phyloP scores from a whole-genome alignment of 2,113 vertebrate genomes.

The Nesoenas mayeri region DNA sequence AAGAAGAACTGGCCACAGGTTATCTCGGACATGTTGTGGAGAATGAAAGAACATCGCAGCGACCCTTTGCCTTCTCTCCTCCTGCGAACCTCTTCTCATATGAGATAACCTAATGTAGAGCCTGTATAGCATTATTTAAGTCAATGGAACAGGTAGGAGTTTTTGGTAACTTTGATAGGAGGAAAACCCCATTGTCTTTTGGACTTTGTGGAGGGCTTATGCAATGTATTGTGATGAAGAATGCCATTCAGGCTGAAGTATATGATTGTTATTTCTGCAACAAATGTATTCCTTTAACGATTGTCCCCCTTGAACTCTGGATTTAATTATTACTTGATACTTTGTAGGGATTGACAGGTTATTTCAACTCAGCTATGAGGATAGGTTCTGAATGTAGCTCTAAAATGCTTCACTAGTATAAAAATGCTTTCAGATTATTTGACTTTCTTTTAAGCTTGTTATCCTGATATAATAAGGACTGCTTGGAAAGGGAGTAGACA shows the following conservation, averaged over 20 bases:
- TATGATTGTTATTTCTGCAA: neutral
- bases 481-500: neutral
- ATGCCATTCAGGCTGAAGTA: neutral
- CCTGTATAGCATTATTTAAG: neutral
- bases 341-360: neutral
- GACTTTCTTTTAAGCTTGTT: neutral
- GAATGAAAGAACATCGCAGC: neutral
- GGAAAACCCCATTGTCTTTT: neutral
- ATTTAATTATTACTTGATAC: neutral
- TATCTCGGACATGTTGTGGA: neutral
- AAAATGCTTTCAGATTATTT: neutral
- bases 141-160: neutral
- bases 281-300: neutral
- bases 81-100: neutral
- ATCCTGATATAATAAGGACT: neutral
- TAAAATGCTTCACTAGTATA: neutral
- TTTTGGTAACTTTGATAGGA: neutral
- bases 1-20: neutral
- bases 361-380: neutral
- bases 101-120: neutral
- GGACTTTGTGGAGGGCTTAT: accelerated
- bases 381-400: neutral
- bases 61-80: neutral
- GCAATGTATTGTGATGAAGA: neutral
- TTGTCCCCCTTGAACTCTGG: neutral